These are phyloP conservation scores for Leptarthrus brevirostris DNA, from an alignment of 2,888 invertebrate genomes.

Conservation along the genomic window DNA sequence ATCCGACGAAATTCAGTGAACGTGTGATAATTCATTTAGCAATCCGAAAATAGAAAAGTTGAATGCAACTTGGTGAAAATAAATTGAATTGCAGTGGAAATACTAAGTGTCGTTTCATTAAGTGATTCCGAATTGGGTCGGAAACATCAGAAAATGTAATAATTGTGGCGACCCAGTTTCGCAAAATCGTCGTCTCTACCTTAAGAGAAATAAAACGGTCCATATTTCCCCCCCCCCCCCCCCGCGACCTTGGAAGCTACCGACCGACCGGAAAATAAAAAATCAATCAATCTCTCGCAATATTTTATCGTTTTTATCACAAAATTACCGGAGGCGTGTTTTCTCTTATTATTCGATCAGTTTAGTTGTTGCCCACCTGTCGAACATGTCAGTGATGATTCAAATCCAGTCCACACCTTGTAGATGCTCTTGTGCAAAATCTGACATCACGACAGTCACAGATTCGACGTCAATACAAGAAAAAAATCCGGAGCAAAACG, in stretches of 20 bases:
- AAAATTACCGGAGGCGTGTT: not conserved
- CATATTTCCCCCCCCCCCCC: not conserved
- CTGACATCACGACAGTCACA: no score
- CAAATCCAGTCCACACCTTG: no score
- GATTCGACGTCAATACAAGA: no score
- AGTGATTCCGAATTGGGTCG: no score
- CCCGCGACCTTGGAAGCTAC: not conserved
- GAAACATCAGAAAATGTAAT: no score
- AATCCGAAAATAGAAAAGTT: not conserved
- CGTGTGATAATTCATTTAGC: no score
- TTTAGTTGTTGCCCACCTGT: conserved; percentile 11
- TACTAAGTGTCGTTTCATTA: no score
- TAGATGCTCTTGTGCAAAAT: not conserved
- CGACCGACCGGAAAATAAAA: not conserved
- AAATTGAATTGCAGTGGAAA: no score
- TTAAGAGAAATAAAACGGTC: not conserved
- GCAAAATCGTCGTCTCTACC: not conserved
- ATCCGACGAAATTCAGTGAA: no score
- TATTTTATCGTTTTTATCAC: not conserved
- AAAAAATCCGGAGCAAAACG: no score
- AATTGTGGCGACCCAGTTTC: not conserved
- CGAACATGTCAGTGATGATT: not conserved
- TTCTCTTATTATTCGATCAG: conserved; percentile 10
- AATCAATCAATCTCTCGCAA: not conserved
- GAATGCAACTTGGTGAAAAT: no score